phyloP scores from a whole-genome alignment of 2,113 vertebrate species.

The Poeciliopsis retropinna region DNA sequence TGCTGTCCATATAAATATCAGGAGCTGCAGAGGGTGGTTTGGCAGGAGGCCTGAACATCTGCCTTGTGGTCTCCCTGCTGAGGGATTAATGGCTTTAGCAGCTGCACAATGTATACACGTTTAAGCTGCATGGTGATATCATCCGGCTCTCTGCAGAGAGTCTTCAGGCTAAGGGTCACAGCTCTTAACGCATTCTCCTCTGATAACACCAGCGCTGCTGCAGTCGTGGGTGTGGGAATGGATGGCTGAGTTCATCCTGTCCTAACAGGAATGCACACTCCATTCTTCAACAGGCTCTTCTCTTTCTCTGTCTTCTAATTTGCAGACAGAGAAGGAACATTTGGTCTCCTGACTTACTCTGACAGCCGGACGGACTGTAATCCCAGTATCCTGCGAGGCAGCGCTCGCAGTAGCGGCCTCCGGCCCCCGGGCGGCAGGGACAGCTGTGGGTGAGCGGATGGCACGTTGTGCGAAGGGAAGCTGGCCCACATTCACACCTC shows the following conservation, averaged over 20 bases:
- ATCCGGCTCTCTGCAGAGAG: slow-evolving; percentile 34
- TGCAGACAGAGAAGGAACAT: slow-evolving; percentile 17
- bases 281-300: slow-evolving; percentile 25
- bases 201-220: slow-evolving; percentile 43
- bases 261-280: slow-evolving; percentile 11
- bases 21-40: too few species aligned
- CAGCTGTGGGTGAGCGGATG: slow-evolving; percentile 82
- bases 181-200: slow-evolving; percentile 37
- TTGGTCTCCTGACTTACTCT: slow-evolving; percentile 74
- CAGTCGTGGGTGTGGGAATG: slow-evolving; percentile 57
- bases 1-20: too few species aligned
- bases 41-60: slow-evolving; percentile 42
- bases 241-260: slow-evolving; percentile 14
- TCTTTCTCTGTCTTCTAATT: slow-evolving; percentile 1
- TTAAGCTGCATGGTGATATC: slow-evolving; percentile 48
- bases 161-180: slow-evolving; percentile 32
- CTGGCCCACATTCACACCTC: slow-evolving; percentile 80
- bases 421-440: slow-evolving; percentile 78
- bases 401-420: slow-evolving; percentile 82
- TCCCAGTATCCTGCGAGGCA: slow-evolving; percentile 84
- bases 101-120: slow-evolving; percentile 37
- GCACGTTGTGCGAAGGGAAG: slow-evolving; percentile 78
- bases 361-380: slow-evolving; percentile 80
- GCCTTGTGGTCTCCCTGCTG: slow-evolving; percentile 29
- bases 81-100: slow-evolving; percentile 40